Percentiles rank a stretch among this genome's conserved stretches.
Evolutionary conservation across 92 coral and sea anemone genomes (phyloP).

Genomic region (Parazoanthus atlanticus): DNA sequence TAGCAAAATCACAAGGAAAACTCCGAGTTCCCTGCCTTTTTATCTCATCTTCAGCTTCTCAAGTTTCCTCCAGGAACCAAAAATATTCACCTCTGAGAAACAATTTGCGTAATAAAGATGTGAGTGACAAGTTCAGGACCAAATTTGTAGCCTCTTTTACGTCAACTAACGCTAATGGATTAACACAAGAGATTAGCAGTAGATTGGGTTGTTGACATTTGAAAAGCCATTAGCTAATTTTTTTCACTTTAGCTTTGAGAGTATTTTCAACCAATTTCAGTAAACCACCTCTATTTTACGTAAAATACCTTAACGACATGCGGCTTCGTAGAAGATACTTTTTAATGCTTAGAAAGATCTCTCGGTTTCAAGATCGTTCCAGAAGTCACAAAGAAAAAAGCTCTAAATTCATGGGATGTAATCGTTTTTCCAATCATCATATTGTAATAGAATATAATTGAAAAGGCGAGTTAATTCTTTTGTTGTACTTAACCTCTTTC

Average conservation of each 20-base stretch:
- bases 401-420: neutral
- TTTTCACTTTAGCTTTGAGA: conserved; percentile 1
- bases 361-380: neutral
- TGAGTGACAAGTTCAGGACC: neutral
- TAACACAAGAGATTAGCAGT: conserved; percentile 33
- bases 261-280: neutral
- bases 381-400: neutral
- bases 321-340: neutral
- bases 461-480: conserved; percentile 37
- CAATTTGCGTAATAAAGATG: neutral
- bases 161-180: neutral
- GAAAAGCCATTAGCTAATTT: conserved; percentile 25
- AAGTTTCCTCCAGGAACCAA: neutral
- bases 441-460: conserved; percentile 37
- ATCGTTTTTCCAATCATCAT: conserved; percentile 21
- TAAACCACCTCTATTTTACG: neutral
- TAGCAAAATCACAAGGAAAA: conserved; percentile 62
- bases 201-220: conserved; percentile 37
- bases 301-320: neutral
- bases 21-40: neutral
- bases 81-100: neutral
- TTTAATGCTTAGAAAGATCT: neutral
- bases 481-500: conserved; percentile 36
- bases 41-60: neutral
- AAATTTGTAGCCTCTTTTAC: neutral